phyloP scores from a whole-genome alignment of 1,140 invertebrate species.

The Marisa cornuarietis region DNA sequence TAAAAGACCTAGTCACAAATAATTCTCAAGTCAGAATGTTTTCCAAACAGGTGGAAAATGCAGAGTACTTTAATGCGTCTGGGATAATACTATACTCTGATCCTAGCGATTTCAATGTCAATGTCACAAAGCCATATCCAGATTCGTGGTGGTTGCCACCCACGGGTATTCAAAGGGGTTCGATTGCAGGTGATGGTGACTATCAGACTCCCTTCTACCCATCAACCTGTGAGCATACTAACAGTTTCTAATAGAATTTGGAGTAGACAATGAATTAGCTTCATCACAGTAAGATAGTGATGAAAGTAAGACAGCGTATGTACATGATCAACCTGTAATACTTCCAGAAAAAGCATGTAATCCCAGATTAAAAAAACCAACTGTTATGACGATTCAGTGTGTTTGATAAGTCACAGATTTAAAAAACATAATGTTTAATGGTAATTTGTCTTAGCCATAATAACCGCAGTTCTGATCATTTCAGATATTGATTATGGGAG shows the following conservation, averaged over 20 bases:
- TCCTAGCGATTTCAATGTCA: slow-evolving; percentile 66
- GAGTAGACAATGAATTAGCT: too few relatives aligned
- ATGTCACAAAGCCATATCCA: slow-evolving; percentile 65
- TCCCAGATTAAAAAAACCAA: too few relatives aligned
- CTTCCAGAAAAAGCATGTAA: too few relatives aligned
- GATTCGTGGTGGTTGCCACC: slow-evolving; percentile 68
- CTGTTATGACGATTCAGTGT: too few relatives aligned
- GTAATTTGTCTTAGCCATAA: too few relatives aligned
- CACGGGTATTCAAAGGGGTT: slow-evolving; percentile 65
- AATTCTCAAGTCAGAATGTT: not conserved
- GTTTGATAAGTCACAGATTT: too few relatives aligned
- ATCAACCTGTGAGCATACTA: slow-evolving; percentile 38
- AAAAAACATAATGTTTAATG: too few relatives aligned
- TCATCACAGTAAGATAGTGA: not conserved
- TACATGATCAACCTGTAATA: too few relatives aligned
- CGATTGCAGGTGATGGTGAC: slow-evolving; percentile 63
- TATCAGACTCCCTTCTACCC: slow-evolving; percentile 67
- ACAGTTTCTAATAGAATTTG: not conserved
- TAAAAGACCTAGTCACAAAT: too few relatives aligned
- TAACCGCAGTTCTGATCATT: too few relatives aligned
- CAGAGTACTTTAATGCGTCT: slow-evolving; percentile 56
- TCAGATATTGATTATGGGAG: too few relatives aligned
- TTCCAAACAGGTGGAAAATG: slow-evolving; percentile 57
- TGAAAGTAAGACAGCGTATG: too few relatives aligned
- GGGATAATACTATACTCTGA: slow-evolving; percentile 69